A percentile compares a stretch with the other conserved stretches of the same genome.
Evolutionary conservation across 2,888 invertebrate genomes (phyloP).

Genomic region (Lasioglossum lativentre): DNA sequence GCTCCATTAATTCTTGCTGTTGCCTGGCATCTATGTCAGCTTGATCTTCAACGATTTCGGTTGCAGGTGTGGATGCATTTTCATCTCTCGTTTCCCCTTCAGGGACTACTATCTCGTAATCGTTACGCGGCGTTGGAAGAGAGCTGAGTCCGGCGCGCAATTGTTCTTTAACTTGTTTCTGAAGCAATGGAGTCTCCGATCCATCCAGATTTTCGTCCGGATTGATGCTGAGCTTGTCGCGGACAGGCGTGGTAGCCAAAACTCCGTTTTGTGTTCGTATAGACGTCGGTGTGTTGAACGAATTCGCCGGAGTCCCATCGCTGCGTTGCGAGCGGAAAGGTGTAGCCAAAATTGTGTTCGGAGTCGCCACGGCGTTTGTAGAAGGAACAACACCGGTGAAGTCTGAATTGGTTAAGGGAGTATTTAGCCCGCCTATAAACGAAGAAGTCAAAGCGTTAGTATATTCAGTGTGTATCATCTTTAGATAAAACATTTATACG

Average conservation of each 20-base stretch:
- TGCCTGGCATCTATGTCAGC: conserved; percentile 92
- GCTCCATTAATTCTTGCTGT: conserved; percentile 89
- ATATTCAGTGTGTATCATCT: not conserved
- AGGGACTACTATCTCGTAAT: conserved; percentile 99
- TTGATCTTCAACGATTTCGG: conserved; percentile 90
- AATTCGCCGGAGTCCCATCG: conserved; percentile 85
- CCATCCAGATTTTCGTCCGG: conserved; percentile 92
- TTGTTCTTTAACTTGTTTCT: conserved; percentile 91
- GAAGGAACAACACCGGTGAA: conserved; percentile 94
- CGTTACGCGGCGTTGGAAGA: conserved; percentile 96
- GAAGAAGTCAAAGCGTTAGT: not conserved
- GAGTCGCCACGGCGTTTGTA: conserved; percentile 90
- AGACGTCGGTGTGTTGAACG: conserved; percentile 86
- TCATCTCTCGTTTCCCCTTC: conserved; percentile 89
- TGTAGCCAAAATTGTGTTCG: conserved; percentile 95
- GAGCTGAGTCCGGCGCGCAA: conserved; percentile 91
- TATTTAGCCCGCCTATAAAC: conserved; percentile 93
- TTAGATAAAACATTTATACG: not conserved
- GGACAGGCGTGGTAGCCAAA: conserved; percentile 89
- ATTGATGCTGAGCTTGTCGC: conserved; percentile 98
- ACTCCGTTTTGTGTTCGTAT: conserved; percentile 86
- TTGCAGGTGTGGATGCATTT: conserved; percentile 77
- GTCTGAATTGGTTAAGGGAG: conserved; percentile 95
- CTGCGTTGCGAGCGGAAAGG: conserved; percentile 92
- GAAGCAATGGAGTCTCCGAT: conserved; percentile 90